Base-by-base conservation (phyloP, 1,140 invertebrate species). In the Habropoda laboriosa region DNA sequence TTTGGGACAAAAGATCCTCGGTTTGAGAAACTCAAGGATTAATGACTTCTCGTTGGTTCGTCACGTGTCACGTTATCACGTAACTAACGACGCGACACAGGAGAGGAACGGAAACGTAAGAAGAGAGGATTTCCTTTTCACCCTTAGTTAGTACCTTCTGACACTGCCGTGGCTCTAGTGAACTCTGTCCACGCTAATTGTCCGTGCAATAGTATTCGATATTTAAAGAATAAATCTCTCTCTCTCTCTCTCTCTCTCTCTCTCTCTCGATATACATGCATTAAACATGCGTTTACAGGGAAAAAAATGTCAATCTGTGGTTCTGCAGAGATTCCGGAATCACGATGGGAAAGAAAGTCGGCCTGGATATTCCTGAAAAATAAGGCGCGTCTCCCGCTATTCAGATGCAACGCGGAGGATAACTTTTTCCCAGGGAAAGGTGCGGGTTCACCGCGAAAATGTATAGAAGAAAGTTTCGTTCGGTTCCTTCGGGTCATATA, bases 391-490 rank as follows among this genome's bases (percentile, higher is more conserved):
- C 21, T 49, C 45, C 2, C 35, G 51, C 47, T 51, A 84, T 81
- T 74, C 80, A 80, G 63, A 82, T 85, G 83, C 80, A 73, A 18
- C 53, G 64, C 73, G 32, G 49, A 55, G 53, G 32, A 68, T 63
- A 80, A 85, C 63, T 85, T 86, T 71, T 77, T 32, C 35, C 16
- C 8, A 18, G 53, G 55, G 60, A 60, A 73, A 66, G 76, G 80
- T 74, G 81, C 70, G 70, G 79, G 78, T 64, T 80, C 57, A 57
- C 70, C 49, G 63, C 75, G 86, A 79, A 85, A 87, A 87, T 82
- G 80, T 85, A 87, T 87, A 81, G 79, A 85, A 81, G 83, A 83
- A 85, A 87, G 72, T 87, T 86, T 79, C 42, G 51, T 82, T 87
- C 80, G 71, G 78, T 83, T 85, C 83, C 75, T 85, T 53, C 68